Conservation (phyloP, 2,888 invertebrate genomes). For the Platerodrilus igneus region DNA sequence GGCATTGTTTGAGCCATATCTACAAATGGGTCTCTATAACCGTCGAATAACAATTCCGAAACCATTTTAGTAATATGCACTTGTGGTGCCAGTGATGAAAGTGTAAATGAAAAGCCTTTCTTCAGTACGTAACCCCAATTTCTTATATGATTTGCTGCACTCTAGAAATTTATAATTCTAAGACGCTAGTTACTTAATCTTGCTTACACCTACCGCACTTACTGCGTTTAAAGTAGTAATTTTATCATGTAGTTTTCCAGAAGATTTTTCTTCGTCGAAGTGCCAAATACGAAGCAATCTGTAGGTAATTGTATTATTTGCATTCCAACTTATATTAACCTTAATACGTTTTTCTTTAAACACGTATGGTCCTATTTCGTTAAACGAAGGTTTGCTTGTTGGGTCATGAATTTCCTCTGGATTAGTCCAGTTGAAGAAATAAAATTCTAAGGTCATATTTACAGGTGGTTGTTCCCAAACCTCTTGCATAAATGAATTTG, state of each 20-base stretch:
- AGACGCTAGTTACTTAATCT: neutral
- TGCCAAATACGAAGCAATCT: conserved; percentile 62
- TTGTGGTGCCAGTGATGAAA: conserved; percentile 54
- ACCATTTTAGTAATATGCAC: conserved; percentile 60
- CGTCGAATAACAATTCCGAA: conserved; percentile 71
- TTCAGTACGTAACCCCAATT: conserved; percentile 57
- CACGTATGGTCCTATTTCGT: conserved; percentile 59
- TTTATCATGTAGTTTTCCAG: conserved; percentile 63
- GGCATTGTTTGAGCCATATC: conserved; percentile 60
- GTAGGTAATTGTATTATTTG: conserved; percentile 70
- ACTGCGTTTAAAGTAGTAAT: conserved; percentile 73
- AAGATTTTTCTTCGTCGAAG: conserved; percentile 63
- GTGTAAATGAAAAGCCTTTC: conserved; percentile 56
- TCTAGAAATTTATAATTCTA: conserved; percentile 45
- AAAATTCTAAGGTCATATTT: conserved; percentile 62
- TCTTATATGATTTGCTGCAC: conserved; percentile 56
- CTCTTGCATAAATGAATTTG: conserved; percentile 45
- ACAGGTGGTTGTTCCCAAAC: conserved; percentile 67
- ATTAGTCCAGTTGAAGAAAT: conserved; percentile 79
- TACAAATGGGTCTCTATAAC: conserved; percentile 72
- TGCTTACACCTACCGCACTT: conserved; percentile 62
- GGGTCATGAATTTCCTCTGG: conserved; percentile 57
- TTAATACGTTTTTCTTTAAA: conserved; percentile 66
- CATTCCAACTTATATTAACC: conserved; percentile 68
- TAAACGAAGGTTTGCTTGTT: conserved; percentile 53